phyloP scores from a whole-genome alignment of 1,140 invertebrate species.

The Carcinoscorpius rotundicauda region DNA sequence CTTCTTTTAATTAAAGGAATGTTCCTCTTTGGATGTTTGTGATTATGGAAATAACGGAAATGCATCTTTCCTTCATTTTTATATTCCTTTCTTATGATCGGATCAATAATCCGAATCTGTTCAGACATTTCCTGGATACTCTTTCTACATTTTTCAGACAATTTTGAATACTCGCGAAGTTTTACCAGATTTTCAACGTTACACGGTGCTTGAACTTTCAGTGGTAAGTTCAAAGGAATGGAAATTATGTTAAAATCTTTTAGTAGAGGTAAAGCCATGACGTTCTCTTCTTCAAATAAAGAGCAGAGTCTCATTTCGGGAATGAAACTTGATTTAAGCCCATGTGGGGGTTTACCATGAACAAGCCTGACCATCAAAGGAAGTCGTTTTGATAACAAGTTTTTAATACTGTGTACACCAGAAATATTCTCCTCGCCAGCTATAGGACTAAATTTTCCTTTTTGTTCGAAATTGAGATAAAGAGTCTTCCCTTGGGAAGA shows the following conservation, averaged over 20 bases:
- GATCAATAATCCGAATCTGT: slow-evolving; percentile 47
- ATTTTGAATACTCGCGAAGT: slow-evolving; percentile 62
- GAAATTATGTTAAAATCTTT: slow-evolving; percentile 45
- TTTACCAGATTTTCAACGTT: slow-evolving; percentile 68
- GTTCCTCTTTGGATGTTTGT: slow-evolving; percentile 12
- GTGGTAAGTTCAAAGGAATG: slow-evolving; percentile 65
- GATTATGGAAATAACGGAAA: slow-evolving; percentile 12
- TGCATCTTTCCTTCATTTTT: slow-evolving; percentile 20
- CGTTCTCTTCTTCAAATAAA: slow-evolving; percentile 64
- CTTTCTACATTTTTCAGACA: slow-evolving; percentile 63
- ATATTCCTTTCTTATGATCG: slow-evolving; percentile 27
- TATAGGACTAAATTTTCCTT: slow-evolving; percentile 76
- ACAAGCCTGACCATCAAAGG: slow-evolving; percentile 81
- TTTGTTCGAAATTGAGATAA: slow-evolving; percentile 66
- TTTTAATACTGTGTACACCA: slow-evolving; percentile 67
- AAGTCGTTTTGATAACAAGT: slow-evolving; percentile 70
- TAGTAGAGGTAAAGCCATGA: slow-evolving; percentile 65
- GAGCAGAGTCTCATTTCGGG: slow-evolving; percentile 67
- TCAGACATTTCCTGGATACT: slow-evolving; percentile 70
- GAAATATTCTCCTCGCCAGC: slow-evolving; percentile 84
- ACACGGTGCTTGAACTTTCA: slow-evolving; percentile 68
- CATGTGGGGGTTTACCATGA: slow-evolving; percentile 66
- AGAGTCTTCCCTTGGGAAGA: slow-evolving; percentile 71
- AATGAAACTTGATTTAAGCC: slow-evolving; percentile 55
- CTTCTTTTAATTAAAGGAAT: slow-evolving; percentile 10